A percentile compares a stretch with the other conserved stretches of the same genome.
phyloP scores from a whole-genome alignment of 2,888 invertebrate species.

The Labia minor region DNA sequence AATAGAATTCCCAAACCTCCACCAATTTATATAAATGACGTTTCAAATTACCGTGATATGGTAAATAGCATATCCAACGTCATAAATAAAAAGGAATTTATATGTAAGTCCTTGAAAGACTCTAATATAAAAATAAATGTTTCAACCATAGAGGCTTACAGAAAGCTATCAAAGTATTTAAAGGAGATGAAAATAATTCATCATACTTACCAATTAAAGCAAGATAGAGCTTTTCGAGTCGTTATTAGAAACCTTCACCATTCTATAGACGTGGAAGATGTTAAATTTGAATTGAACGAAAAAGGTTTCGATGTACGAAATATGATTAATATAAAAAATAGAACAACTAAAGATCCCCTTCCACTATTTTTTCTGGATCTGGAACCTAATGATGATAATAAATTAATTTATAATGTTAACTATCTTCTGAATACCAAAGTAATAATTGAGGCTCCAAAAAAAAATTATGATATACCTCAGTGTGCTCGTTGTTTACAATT shows the following conservation, averaged over 20 bases:
- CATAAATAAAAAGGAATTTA: background rate
- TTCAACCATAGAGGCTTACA: background rate
- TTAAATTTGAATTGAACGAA: conserved; percentile 23
- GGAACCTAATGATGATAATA: conserved; percentile 27
- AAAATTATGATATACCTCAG: conserved; percentile 32
- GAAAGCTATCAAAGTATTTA: background rate
- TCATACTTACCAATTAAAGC: background rate
- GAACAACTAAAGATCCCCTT: conserved; percentile 24
- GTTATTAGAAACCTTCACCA: background rate
- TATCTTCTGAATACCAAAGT: conserved; percentile 28
- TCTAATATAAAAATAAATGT: background rate
- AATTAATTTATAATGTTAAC: conserved; percentile 25
- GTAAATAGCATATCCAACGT: background rate
- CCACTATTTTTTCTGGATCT: conserved; percentile 28
- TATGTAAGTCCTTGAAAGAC: background rate
- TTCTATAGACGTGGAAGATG: background rate
- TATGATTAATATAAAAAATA: conserved; percentile 23
- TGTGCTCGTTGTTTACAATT: conserved; percentile 33
- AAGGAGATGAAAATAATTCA: background rate
- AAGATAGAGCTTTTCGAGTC: background rate
- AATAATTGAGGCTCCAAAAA: conserved; percentile 33
- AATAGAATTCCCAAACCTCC: background rate
- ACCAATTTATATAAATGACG: background rate
- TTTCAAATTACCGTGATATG: background rate
- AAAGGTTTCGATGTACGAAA: conserved; percentile 24